Evolutionary conservation across 2,888 invertebrate species (phyloP).

Genomic region (Sepiola atlantica): DNA sequence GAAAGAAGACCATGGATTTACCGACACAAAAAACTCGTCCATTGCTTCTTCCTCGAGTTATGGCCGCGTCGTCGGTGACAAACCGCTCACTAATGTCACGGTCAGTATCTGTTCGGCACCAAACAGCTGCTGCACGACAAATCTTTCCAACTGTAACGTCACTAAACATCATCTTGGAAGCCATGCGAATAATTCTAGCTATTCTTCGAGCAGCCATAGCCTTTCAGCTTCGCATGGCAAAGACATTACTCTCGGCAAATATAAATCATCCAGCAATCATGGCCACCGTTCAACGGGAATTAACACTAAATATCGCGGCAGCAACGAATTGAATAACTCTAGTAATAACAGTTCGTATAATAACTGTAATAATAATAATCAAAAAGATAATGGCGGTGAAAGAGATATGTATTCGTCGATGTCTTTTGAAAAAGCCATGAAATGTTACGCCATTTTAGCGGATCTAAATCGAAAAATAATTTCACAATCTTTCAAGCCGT

Average conservation of each 20-base stretch:
- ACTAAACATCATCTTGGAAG: background rate
- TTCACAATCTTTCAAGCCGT: constrained; percentile 44
- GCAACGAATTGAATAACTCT: background rate
- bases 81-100: background rate
- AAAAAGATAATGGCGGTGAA: background rate
- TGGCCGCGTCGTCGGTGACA: background rate
- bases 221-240: background rate
- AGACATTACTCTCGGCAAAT: background rate
- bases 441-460: constrained; percentile 35
- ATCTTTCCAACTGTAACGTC: background rate
- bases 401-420: constrained; percentile 40
- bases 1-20: background rate
- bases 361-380: constrained; percentile 14
- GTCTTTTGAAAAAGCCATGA: constrained; percentile 35
- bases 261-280: too few species aligned
- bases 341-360: background rate
- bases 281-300: background rate
- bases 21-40: background rate
- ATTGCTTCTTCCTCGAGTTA: background rate
- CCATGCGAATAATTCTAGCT: background rate
- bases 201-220: background rate
- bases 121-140: background rate
- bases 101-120: background rate
- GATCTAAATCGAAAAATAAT: constrained; percentile 37
- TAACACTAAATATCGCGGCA: background rate